Conservation (phyloP, 2,888 invertebrate genomes). For the Brachypterus glaber region DNA sequence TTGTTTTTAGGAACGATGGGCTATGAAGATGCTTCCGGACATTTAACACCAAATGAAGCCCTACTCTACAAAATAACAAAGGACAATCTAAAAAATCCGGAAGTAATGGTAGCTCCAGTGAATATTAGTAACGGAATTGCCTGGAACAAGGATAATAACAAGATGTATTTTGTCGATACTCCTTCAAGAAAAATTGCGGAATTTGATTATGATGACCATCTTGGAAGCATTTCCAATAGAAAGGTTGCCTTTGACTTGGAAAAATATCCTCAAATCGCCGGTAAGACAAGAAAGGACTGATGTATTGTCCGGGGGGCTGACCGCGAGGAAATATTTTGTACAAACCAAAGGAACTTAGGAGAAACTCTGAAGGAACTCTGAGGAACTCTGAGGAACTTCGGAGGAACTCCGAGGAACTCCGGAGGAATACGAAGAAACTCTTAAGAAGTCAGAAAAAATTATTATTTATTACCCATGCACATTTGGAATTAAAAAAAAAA, state of each 20-base stretch:
- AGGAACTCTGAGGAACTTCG: too few species aligned
- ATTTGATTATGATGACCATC: conserved; percentile 56
- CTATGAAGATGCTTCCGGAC: conserved; percentile 42
- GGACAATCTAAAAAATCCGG: conserved; percentile 29
- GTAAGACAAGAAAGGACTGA: too few species aligned
- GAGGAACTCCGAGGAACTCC: too few species aligned
- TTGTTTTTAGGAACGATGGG: conserved; percentile 52
- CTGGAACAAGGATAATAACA: conserved; percentile 60
- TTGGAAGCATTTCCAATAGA: conserved; percentile 42
- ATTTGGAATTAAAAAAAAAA: too few species aligned
- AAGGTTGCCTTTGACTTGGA: conserved; percentile 23
- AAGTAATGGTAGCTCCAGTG: conserved; percentile 39
- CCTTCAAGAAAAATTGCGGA: conserved; percentile 55
- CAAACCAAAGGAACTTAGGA: too few species aligned
- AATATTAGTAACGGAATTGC: conserved; percentile 71
- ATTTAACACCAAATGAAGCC: conserved; percentile 44
- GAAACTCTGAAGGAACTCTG: too few species aligned
- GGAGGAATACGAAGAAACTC: too few species aligned
- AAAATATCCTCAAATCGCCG: conserved; percentile 15
- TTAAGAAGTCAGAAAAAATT: too few species aligned
- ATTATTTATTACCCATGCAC: too few species aligned
- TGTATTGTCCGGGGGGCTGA: too few species aligned
- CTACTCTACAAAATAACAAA: conserved; percentile 49
- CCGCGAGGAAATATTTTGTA: too few species aligned
- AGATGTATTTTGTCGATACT: conserved; percentile 72